Percentiles rank a stretch among this genome's conserved stretches.
phyloP scores from a whole-genome alignment of 2,113 vertebrate species.

The Rhombomys opimus region DNA sequence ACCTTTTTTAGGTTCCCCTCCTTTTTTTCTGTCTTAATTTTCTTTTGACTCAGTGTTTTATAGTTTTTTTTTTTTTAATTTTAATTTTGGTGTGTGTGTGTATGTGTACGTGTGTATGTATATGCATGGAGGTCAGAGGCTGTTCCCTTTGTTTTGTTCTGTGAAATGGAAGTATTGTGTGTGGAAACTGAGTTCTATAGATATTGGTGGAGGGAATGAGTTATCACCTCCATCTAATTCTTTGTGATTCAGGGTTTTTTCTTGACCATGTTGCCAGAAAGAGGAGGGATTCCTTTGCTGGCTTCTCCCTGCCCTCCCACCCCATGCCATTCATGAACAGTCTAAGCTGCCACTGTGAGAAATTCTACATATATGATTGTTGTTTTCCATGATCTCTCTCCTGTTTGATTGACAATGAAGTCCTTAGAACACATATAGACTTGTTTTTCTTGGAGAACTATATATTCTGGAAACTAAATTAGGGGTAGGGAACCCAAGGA shows the following conservation, averaged over 20 bases:
- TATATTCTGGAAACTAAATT: not conserved
- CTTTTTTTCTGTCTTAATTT: not conserved
- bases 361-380: not conserved
- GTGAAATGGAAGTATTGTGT: not conserved
- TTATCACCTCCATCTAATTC: not conserved
- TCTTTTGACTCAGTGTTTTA: not conserved
- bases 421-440: not conserved
- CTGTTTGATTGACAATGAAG: not conserved
- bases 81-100: not conserved
- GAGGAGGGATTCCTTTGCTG: not conserved
- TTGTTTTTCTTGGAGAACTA: not conserved
- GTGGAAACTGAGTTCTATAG: not conserved
- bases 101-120: not conserved
- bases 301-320: too few species aligned
- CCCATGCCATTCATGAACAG: not conserved
- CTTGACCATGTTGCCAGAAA: not conserved
- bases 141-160: not conserved
- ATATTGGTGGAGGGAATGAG: not conserved
- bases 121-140: not conserved
- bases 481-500: not conserved
- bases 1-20: not conserved
- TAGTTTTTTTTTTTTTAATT: not conserved
- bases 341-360: not conserved
- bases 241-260: not conserved
- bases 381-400: not conserved